Evolutionary conservation across 2,797 vertebrate species (phyloP), one percentile per base, ranked within the genome.

Genomic region (Lithobates pipiens): DNA sequence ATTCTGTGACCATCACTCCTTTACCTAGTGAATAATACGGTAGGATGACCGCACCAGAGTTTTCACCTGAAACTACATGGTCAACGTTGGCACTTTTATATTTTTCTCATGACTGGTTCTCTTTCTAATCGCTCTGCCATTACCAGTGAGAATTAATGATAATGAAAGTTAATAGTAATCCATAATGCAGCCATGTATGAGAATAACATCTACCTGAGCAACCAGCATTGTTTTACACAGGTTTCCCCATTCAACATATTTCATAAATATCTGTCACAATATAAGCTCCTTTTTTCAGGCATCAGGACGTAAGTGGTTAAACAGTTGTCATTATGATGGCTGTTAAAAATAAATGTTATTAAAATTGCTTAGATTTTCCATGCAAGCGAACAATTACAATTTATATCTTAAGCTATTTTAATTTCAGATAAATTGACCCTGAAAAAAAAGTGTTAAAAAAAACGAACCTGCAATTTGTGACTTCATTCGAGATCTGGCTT

Each of bases 401-500:
- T 87, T 82, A 87, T 87, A 83, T 79, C 72, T 87, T 54, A 75
- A 83, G 85, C 85, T 83, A 83, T 87, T 83, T 87, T 87, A 83
- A 83, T 79, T 83, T 87, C 81, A 87, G 36, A 87, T 79, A 83
- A 87, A 87, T 83, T 83, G 85, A 83, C 85, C 81, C 78, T 79
- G 76, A 75, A 83, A 80, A 67, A 67, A 81, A 86, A 57, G 75
- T 82, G 68, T 67, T n/a, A 71, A 74, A 79, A 77, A 71, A 77
- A 87, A 79, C 81, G 79, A 87, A 78, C 85, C 85, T 79, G 50
- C 81, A 87, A 87, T 87, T 87, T 87, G 85, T 87, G 85, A 87
- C 80, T 87, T 87, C 76, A 79, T 87, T 87, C 23, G 23, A 44
- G 76, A 79, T 83, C 70, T 83, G 76, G 76, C 85, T 79, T 83